Evolutionary conservation across 2,113 vertebrate species (phyloP).

Genomic region (Melanotaenia duboulayi): DNA sequence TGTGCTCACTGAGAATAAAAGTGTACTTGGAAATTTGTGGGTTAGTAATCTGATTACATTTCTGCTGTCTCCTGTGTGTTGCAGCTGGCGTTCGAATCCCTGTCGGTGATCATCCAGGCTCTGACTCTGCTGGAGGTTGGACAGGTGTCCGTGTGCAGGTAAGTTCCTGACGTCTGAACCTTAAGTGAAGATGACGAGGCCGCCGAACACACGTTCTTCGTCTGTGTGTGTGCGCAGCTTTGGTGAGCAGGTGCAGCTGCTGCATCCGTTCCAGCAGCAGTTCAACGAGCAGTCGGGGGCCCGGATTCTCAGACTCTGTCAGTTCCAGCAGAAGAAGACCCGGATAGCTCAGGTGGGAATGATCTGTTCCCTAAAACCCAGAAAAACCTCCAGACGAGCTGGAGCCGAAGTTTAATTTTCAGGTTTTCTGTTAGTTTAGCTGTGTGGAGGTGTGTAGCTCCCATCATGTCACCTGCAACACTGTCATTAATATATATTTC

Average conservation of each 20-base stretch:
- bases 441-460: no score
- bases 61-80: not conserved
- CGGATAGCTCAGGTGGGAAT: constrained; percentile 92
- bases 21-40: no score
- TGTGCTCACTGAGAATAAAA: no score
- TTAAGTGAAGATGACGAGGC: no score
- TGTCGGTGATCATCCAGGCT: constrained; percentile 95
- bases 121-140: constrained; percentile 95
- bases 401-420: not conserved
- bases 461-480: no score
- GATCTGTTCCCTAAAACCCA: no score
- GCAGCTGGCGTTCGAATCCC: constrained; percentile 95
- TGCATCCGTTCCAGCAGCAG: constrained; percentile 96
- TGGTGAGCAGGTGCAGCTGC: constrained; percentile 92
- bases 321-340: constrained; percentile 98
- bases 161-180: no score
- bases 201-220: no score
- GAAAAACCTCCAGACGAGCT: not conserved
- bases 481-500: no score
- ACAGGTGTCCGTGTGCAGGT: constrained; percentile 98
- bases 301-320: constrained; percentile 91
- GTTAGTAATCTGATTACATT: not conserved
- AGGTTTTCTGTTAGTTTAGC: no score
- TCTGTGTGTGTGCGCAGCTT: constrained; percentile 82
- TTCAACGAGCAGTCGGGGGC: constrained; percentile 93